Evolutionary conservation across 2,113 vertebrate species (phyloP), one percentile per base, ranked within the genome.

Genomic region (Mesembrinibis cayennensis): DNA sequence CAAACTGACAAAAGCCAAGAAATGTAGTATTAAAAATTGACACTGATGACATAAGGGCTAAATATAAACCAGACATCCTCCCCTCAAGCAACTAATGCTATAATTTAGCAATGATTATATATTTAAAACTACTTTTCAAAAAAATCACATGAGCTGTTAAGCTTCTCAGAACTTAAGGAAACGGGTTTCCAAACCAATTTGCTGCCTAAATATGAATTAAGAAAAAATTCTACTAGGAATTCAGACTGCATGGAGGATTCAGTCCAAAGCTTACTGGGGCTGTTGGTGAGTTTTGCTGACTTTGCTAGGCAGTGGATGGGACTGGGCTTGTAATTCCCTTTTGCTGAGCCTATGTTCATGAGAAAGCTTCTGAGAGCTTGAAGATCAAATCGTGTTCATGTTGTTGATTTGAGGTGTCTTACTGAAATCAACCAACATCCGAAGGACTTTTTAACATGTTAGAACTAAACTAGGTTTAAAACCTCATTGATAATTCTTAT

Each of bases 21-120:
- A 77, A 18, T 30, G 2, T 78, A 55, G 32, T 81, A 50, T 92
- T 94, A 89, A 93, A 94, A 97, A 78, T 19, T 69, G 45, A 67
- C 67, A 61, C 42, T 42, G 32, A 20, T 82, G 38, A 89, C 47
- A 62, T 88, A 83, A 89, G 36, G 55, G 25, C 79, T 92, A 77
- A 92, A 67, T 92, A 74, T 84, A 95, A 93, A 90, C 42, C 59
- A 86, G 69, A 78, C 85, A 79, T 76, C 26, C 3, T 95, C 6
- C 30, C 49, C n/a, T 85, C 34, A 76, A 74, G 36, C 36, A 84
- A n/a, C 49, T 93, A 72, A 85, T 84, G 36, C 53, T 93, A 6
- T 89, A 87, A 92, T 90, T 95, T 91, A 91, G 49, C 53, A 61
- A 40, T 49, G 38, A 89, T 65, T 94, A 55, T 88, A 20, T 88